Evolutionary conservation across 2,888 invertebrate species (phyloP), one percentile per base, ranked within the genome.

Genomic region (Acrocera orbiculus): DNA sequence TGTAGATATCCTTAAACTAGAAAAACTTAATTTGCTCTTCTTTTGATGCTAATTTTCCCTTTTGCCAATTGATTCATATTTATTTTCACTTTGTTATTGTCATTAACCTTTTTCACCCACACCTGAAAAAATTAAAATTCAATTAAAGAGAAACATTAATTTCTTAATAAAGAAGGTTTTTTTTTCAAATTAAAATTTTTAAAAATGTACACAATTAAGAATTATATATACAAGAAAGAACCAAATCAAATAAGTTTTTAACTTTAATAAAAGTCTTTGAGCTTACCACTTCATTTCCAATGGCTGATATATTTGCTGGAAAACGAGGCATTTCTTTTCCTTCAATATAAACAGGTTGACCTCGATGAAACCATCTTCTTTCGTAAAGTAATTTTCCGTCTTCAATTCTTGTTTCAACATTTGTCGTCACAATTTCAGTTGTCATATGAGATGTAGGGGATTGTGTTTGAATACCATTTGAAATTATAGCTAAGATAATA

Each of bases 331-430:
- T 64, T 45, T 92, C 92, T 42, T 81, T 75, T 13, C 89, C 86
- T 61, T 89, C 89, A 4, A 90, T 77, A 57, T 79, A 87, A 22
- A 93, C 81, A 41, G 85, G 79, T 62, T 93, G 92, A 0, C 92
- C 92, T 40, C 92, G 70, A 52, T 92, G 90, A 63, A 81, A 93
- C 93, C 93, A 93, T 52, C 87, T 70, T 43, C 89, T 72, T 62
- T 93, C 92, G 62, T 87, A 92, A 50, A 86, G 65, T 39, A 95
- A 64, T 63, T 92, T 89, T 33, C 92, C 92, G 63, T 92, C 92
- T 62, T 93, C 93, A 44, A 93, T 87, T 41, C 83, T 72, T 4
- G 87, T 82, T 48, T 92, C 92, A 28, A 73, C 67, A 20, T 61
- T 54, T 16, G 60, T 57, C 19, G 56, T 47, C 22, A 25, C 14